Evolutionary conservation across 2,797 vertebrate species (phyloP).

Genomic region (Peromyscus eremicus): DNA sequence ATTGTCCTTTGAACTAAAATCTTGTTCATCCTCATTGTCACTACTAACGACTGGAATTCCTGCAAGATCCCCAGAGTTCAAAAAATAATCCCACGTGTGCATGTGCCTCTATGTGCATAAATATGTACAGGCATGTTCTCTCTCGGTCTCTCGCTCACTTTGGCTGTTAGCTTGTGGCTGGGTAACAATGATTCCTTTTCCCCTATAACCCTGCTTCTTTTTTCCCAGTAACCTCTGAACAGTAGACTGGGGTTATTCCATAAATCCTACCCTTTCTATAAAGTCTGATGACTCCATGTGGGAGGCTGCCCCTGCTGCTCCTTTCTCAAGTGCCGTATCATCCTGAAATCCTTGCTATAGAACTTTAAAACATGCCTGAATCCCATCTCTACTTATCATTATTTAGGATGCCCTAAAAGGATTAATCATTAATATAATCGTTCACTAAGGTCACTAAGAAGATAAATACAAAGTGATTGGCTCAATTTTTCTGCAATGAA

Average conservation of each 20-base stretch:
- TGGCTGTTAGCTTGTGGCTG: background rate
- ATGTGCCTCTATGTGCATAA: background rate
- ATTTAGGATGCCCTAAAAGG: background rate
- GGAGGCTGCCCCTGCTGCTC: background rate
- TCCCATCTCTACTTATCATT: background rate
- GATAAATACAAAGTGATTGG: background rate
- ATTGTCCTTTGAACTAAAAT: slow-evolving; percentile 88
- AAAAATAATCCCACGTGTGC: slow-evolving; percentile 86
- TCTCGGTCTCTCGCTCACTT: accelerated
- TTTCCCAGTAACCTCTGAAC: background rate
- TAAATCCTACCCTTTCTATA: background rate
- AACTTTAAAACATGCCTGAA: slow-evolving; percentile 21
- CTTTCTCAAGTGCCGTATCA: background rate
- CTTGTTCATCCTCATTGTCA: slow-evolving; percentile 90
- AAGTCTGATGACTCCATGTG: background rate
- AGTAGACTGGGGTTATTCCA: background rate
- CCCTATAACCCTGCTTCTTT: background rate
- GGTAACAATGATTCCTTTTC: background rate
- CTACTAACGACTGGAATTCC: slow-evolving; percentile 90
- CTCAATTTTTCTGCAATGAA: background rate
- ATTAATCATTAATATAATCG: background rate
- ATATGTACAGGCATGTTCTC: accelerated
- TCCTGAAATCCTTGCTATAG: too few relatives aligned
- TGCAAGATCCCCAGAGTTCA: slow-evolving; percentile 91
- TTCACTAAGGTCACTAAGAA: slow-evolving; percentile 32